Base-by-base conservation (phyloP, 2,113 vertebrate species). In the Charina bottae region DNA sequence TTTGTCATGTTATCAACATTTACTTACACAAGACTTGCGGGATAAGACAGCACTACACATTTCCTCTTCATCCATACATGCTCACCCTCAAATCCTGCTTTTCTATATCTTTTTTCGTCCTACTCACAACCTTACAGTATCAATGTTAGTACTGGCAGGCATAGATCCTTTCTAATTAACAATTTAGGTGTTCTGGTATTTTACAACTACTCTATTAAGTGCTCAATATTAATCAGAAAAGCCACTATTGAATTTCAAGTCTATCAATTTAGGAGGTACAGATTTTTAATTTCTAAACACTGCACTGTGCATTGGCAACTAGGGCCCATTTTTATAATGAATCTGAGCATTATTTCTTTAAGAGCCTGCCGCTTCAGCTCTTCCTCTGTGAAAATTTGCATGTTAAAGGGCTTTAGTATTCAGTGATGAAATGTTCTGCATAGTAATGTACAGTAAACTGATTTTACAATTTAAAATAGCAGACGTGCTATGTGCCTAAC, bases 1-100 rank as follows among this genome's bases (percentile, higher is more conserved):
- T 97, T 95, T 96, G 97, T 97, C 94, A 96, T 97, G 97, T 98
- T 97, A 95, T 97, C 96, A 96, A 92, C 96, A 96, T 96, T 97
- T 96, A 95, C 94, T 90, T 96, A 94, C 96, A 92, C 86, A 93
- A 89, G 28, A 91, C 87, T 89, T 96, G 93, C 92, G 95, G 93
- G 28, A 42, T 1, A 94, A 60, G 92, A 83, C 87, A 92, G 62
- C 84, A 95, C 86, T 92, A 94, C 15, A 19, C 28, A 78, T 90
- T 94, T 96, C 89, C 92, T 91, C 89, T 64, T 55, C 93, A 91
- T 93, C 59, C 55, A 46, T 62, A 90, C 87, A 91, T 84, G 85
- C 89, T 0, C 83, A 37, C 15, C 24, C 26, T 19, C 12, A 88
- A 84, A 92, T 64, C 0, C 90, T 91, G 93, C 88, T 94, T 95